Evolutionary conservation across 1,140 invertebrate species (phyloP), one percentile per base, ranked within the genome.

Genomic region (Caerostris darwini): DNA sequence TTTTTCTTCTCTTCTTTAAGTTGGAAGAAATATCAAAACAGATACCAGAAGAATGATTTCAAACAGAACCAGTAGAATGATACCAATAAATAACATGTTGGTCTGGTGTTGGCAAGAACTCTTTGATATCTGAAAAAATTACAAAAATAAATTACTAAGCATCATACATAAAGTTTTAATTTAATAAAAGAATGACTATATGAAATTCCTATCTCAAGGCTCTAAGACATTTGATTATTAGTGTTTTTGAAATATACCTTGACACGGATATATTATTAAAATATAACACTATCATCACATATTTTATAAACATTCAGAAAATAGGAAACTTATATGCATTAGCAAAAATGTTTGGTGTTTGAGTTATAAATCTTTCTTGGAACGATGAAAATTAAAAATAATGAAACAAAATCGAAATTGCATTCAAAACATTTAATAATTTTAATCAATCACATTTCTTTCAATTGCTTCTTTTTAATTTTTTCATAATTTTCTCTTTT

Each of bases 11-110:
- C n/a, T 17, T 7, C n/a, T 34, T 0, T 69, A 3, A 7, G 14
- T 6, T 34, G 17, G 0, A n/a, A 5, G n/a, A 8, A 3, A 10
- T 50, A 6, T 34, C 34, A 34, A 34, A 34, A 34, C 34, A 34
- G 34, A 34, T 34, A 19, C 8, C 8, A 34, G 34, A 53, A 50
- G 50, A 77, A 77, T 53, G 50, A 34, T 12, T 7, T 77, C 34
- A 77, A 14, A 77, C 34, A 64, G 17, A 58, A 14, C 82, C 82
- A n/a, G 12, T 7, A 5, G 54, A 12, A 58, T 83, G 82, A 10
- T 83, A 83, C 82, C 82, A 83, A 83, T 57, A 83, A n/a, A 83
- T 83, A 19, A 57, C 17, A n/a, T 83, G 82, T 54, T 83, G 54
- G 12, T 83, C 56, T 34, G 54, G 14, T 7, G 53, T 58, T 7